Conservation (phyloP, 2,113 vertebrate genomes). For the Lagenorhynchus albirostris region DNA sequence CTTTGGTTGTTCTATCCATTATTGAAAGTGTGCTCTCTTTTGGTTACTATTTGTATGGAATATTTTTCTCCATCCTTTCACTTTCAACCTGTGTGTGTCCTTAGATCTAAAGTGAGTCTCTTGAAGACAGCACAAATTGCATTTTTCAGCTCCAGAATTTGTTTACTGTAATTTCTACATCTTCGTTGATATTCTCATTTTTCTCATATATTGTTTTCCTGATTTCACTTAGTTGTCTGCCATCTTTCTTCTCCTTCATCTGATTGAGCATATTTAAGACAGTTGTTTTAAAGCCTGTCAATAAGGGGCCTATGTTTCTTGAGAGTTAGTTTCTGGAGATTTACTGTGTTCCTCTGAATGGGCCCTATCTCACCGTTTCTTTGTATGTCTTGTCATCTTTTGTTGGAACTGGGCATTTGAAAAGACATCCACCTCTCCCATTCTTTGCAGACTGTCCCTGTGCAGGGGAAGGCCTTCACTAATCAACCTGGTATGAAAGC, state of each 20-base stretch:
- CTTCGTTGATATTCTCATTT: not conserved
- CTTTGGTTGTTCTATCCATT: not conserved
- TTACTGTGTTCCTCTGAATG: not conserved
- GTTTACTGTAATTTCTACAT: not conserved
- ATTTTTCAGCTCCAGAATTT: not conserved
- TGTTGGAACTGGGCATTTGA: not conserved
- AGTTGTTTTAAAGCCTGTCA: not conserved
- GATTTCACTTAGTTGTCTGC: not conserved
- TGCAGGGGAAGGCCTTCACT: not conserved
- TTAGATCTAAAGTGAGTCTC: not conserved
- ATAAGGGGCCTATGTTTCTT: not conserved
- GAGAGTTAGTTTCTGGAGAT: not conserved
- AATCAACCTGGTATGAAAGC: not conserved
- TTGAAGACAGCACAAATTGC: not conserved
- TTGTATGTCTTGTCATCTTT: not conserved
- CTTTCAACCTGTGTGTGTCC: not conserved
- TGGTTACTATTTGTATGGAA: not conserved
- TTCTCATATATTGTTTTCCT: not conserved
- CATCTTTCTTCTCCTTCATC: not conserved
- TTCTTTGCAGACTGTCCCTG: not conserved
- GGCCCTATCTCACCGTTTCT: not conserved
- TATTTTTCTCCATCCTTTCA: not conserved
- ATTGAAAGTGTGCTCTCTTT: not conserved
- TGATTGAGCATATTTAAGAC: not conserved
- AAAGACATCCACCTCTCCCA: not conserved